These are phyloP conservation scores for Leiothrix lutea DNA, from an alignment of 2,113 vertebrate species.

Conservation along the genomic window DNA sequence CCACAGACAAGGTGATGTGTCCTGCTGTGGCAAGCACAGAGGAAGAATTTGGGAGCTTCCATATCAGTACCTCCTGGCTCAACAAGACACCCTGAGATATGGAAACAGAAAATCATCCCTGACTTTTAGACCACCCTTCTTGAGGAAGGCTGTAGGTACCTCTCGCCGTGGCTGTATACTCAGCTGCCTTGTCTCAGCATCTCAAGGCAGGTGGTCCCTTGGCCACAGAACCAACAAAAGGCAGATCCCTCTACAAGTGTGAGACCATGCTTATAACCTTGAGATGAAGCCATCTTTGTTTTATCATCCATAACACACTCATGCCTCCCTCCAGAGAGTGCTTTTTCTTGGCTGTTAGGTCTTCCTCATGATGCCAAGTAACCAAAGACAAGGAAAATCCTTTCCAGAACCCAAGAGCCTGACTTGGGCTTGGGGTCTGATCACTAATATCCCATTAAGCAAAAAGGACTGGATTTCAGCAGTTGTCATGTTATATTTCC, in stretches of 20 bases:
- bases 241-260: neutral
- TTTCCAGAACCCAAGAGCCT: neutral
- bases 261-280: rapidly evolving
- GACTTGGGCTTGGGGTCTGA: neutral
- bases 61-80: neutral
- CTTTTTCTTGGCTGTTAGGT: neutral
- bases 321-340: neutral
- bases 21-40: neutral
- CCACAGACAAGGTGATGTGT: neutral
- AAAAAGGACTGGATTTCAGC: neutral
- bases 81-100: rapidly evolving
- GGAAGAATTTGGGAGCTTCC: neutral
- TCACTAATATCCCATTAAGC: neutral
- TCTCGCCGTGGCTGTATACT: neutral
- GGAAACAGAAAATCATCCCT: neutral
- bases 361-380: neutral
- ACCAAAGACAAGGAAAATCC: neutral
- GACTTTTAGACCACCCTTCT: neutral
- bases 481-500: neutral
- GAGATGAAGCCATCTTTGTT: neutral
- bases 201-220: neutral
- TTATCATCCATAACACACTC: neutral
- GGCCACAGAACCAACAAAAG: neutral
- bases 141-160: neutral
- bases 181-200: neutral